Base-by-base conservation (phyloP, 2,888 invertebrate species). In the Orthonevra nobilis region DNA sequence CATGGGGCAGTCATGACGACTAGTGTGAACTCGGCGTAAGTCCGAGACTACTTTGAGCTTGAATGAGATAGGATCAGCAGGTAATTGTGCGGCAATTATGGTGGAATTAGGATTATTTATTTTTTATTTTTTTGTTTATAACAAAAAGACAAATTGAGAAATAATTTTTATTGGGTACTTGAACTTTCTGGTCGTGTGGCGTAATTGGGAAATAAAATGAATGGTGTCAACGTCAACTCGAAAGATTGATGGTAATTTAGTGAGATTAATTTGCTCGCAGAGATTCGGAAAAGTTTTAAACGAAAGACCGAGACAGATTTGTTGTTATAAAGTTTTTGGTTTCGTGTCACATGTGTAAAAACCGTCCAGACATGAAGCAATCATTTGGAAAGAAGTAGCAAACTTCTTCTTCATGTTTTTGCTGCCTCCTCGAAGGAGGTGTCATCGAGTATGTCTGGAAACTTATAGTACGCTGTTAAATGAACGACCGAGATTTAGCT, bases 171-270 rank as follows among this genome's bases (percentile, higher is more conserved):
- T 30, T 14, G 19, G 50, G 52, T 64, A 34, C 9, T 44, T 64
- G 64, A 64, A 52, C 64, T 42, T 44, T 44, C 23, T n/a, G 30
- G 9, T 17, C 28, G 56, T 56, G 28, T 28, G 4, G 10, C 10
- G 23, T 34, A 34, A 64, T 72, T 34, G 20, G n/a, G n/a, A n/a
- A n/a, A n/a, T n/a, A n/a, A n/a, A 44, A 64, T 69, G 26, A 42
- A 12, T 34, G 14, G 9, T 12, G 54, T 14, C 2, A 63, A 28
- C 58, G 69, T 69, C 69, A 58, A 48, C 56, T 26, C 26, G 1
- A 30, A 17, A 56, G 61, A 63, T 75, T 56, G 63, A 70, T 70
- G 69, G 17, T 44, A 61, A 40, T 32, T 34, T 50, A 20, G 32
- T n/a, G 34, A 44, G 52, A 32, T 30, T 19, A 12, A 17, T 15